A percentile compares a stretch with the other conserved stretches of the same genome.
phyloP scores from a whole-genome alignment of 1,140 invertebrate genomes.

The Heliconius melpomene region DNA sequence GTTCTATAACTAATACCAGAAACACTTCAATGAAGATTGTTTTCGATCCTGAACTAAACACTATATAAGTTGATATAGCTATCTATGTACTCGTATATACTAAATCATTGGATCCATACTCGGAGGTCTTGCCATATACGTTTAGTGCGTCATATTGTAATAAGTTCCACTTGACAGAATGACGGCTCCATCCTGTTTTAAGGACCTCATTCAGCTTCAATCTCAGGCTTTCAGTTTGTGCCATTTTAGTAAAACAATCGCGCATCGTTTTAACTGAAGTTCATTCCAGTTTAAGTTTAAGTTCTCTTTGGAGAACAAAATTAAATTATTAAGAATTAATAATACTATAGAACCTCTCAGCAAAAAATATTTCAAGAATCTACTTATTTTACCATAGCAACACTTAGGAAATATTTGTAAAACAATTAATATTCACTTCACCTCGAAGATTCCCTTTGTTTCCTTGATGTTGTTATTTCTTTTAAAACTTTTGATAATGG shows the following conservation, averaged over 20 bases:
- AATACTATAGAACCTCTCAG: too few species aligned
- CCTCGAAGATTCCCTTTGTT: conserved; percentile 5
- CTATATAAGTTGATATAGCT: neutral
- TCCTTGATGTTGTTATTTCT: conserved; percentile 1
- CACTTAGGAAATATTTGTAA: neutral
- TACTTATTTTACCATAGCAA: neutral
- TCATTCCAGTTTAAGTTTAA: too few species aligned
- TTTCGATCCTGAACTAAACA: neutral
- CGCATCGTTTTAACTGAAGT: neutral
- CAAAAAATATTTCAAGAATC: too few species aligned
- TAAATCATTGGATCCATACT: conserved; percentile 1
- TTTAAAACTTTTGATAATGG: neutral
- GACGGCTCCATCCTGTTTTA: conserved; percentile 14
- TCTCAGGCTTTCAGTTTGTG: conserved; percentile 6
- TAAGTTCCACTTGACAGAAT: conserved; percentile 21
- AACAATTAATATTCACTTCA: neutral
- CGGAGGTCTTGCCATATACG: conserved; percentile 20
- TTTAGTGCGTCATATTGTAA: conserved; percentile 3
- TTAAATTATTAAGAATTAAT: too few species aligned
- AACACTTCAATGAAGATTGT: neutral
- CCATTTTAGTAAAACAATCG: conserved; percentile 8
- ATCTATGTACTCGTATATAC: neutral
- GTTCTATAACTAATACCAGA: neutral
- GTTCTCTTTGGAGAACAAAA: too few species aligned
- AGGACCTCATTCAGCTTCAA: conserved; percentile 22